phyloP scores from a whole-genome alignment of 2,797 vertebrate genomes.

The Dicrostonyx torquatus region DNA sequence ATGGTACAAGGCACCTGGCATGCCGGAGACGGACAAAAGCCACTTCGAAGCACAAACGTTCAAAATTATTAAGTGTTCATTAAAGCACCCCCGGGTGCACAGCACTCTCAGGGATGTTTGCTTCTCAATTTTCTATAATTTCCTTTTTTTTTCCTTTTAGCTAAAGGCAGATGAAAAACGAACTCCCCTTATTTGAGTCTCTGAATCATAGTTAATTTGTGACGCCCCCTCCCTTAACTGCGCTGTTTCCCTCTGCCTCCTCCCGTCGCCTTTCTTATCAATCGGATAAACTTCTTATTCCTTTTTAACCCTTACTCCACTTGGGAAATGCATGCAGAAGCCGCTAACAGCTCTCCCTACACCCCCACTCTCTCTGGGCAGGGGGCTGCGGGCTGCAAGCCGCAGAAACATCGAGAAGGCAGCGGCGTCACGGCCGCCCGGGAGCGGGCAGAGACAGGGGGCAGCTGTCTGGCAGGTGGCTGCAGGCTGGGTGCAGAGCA shows the following conservation, averaged over 20 bases:
- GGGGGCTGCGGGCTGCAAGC: background rate
- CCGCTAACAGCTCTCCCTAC: background rate
- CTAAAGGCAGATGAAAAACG: slow-evolving; percentile 77
- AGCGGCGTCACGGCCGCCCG: background rate
- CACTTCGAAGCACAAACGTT: slow-evolving; percentile 66
- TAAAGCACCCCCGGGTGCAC: slow-evolving; percentile 73
- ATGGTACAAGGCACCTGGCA: slow-evolving; percentile 50
- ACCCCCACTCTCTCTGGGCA: background rate
- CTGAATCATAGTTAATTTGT: slow-evolving; percentile 73
- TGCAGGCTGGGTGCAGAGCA: background rate
- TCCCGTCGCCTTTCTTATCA: background rate
- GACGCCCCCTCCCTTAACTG: slow-evolving; percentile 70
- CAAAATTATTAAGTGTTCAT: slow-evolving; percentile 79
- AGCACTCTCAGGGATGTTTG: slow-evolving; percentile 74
- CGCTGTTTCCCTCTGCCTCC: slow-evolving; percentile 29
- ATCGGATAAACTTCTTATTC: slow-evolving; percentile 17
- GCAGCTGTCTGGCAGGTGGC: background rate
- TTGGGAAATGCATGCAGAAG: background rate
- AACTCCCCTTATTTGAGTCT: slow-evolving; percentile 54
- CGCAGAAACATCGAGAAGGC: background rate
- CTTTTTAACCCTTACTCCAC: slow-evolving; percentile 48
- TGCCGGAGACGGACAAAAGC: slow-evolving; percentile 68
- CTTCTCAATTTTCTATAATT: slow-evolving; percentile 79
- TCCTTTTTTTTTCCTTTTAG: slow-evolving; percentile 68
- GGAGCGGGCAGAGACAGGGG: background rate